Base-by-base conservation (phyloP, 1,140 invertebrate genomes). In the Camponotus floridanus region DNA sequence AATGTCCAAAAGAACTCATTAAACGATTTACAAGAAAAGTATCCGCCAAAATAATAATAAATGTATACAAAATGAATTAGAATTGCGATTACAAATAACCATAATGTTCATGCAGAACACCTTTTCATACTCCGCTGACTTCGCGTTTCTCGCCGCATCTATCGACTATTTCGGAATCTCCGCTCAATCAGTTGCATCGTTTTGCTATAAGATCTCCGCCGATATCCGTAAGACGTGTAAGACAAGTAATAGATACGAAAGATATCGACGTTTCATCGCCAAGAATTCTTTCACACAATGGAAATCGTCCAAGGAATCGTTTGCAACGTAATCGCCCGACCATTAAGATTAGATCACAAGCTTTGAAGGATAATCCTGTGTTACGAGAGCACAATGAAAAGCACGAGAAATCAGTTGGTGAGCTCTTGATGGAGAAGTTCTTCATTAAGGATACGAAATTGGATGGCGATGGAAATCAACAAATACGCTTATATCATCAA, bases 191-290 rank as follows among this genome's bases (percentile, higher is more conserved):
- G 86, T 87, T 92, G 86, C 91, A 93, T 26, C 92, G 93, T 18
- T 93, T 94, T 42, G 74, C 15, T 0, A 3, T 51, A 18, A 51
- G 48, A 51, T 4, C 48, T 15, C 11, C 90, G 3, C 91, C 91
- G 71, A 88, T 85, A 18, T 48, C 89, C 0, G 57, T 92, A 2
- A 68, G 93, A 1, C 76, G 85, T 6, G 95, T 96, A 0, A 95
- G 95, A 79, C 92, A 95, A 68, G 97, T 98, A 21, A 97, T 98
- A 45, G 97, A 98, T 91, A 98, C 97, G 5, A 97, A 97, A 2
- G 97, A 98, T 91, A 98, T 98, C 87, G 97, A 98, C 93, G 97
- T 98, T 0, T 97, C 97, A 3, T 95, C 95, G 0, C 95, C 95
- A 0, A 95, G 96, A 61, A 96, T 76, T 9, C 51, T 65, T 3